Percentiles rank a stretch among this genome's conserved stretches.
phyloP scores from a whole-genome alignment of 2,888 invertebrate species.

The Bruchidius siliquastri region DNA sequence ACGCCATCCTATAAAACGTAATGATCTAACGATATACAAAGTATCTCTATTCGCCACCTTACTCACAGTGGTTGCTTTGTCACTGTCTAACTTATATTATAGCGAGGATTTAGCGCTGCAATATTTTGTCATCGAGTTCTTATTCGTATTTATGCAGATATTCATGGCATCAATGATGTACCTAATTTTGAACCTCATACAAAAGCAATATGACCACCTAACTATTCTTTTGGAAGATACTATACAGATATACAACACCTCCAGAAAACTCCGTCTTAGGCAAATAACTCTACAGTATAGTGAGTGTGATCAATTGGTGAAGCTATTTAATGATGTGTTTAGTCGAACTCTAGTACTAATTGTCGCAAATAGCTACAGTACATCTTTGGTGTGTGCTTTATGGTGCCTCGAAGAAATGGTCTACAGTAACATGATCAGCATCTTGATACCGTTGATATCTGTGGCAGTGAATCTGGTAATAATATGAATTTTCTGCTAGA shows the following conservation, averaged over 20 bases:
- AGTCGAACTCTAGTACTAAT: too few relatives aligned
- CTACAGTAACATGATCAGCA: too few relatives aligned
- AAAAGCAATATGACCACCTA: neutral
- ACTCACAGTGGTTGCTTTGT: neutral
- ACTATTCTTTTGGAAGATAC: neutral
- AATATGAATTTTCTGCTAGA: too few relatives aligned
- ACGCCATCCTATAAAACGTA: neutral
- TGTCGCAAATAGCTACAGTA: too few relatives aligned
- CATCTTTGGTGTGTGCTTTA: too few relatives aligned
- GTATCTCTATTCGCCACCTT: neutral
- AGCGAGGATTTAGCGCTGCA: neutral
- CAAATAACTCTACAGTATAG: neutral
- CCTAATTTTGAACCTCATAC: neutral
- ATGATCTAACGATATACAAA: neutral
- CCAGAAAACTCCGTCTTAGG: neutral
- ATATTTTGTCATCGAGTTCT: neutral
- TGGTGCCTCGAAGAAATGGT: too few relatives aligned
- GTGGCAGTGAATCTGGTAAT: too few relatives aligned
- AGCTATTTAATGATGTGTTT: neutral
- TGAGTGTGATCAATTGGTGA: neutral
- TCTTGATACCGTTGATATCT: too few relatives aligned
- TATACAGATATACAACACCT: neutral
- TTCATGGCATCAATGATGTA: neutral
- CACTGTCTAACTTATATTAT: neutral
- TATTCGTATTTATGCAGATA: neutral